Percentiles rank a stretch among this genome's conserved stretches.
Conservation (phyloP, 1,140 invertebrate genomes). For the Armadillidium nasatum region DNA sequence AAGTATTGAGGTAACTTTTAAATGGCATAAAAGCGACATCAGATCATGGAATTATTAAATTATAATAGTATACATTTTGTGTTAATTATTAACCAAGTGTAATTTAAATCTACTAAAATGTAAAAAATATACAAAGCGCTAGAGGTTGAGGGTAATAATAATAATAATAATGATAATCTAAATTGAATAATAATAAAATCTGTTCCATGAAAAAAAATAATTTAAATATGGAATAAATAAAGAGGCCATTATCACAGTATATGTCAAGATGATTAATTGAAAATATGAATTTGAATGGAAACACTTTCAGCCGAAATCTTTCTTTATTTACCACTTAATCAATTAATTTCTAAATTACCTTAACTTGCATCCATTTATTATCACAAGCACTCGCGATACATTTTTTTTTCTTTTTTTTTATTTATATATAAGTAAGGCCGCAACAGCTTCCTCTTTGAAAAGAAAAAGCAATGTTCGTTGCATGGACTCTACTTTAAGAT, state of each 20-base stretch:
- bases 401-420: slow-evolving; percentile 26
- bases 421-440: slow-evolving; percentile 37
- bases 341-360: slow-evolving; percentile 30
- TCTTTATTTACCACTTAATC: slow-evolving; percentile 23
- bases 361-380: slow-evolving; percentile 1
- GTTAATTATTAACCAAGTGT: neutral
- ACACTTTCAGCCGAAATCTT: slow-evolving; percentile 27
- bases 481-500: neutral
- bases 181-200: neutral
- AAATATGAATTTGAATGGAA: slow-evolving; percentile 31
- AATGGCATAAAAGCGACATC: neutral
- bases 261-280: slow-evolving; percentile 34
- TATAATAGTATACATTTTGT: neutral
- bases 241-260: slow-evolving; percentile 42
- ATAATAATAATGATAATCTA: neutral
- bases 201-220: neutral
- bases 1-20: slow-evolving; percentile 4
- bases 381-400: neutral
- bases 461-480: slow-evolving; percentile 18
- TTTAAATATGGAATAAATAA: slow-evolving; percentile 43
- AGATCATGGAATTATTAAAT: slow-evolving; percentile 1
- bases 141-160: too few species aligned
- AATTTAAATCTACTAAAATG: neutral
- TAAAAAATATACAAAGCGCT: too few species aligned
- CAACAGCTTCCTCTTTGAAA: slow-evolving; percentile 29